Evolutionary conservation across 2,113 vertebrate genomes (phyloP), one percentile per base, ranked within the genome.

Genomic region (Syngnathus typhle): DNA sequence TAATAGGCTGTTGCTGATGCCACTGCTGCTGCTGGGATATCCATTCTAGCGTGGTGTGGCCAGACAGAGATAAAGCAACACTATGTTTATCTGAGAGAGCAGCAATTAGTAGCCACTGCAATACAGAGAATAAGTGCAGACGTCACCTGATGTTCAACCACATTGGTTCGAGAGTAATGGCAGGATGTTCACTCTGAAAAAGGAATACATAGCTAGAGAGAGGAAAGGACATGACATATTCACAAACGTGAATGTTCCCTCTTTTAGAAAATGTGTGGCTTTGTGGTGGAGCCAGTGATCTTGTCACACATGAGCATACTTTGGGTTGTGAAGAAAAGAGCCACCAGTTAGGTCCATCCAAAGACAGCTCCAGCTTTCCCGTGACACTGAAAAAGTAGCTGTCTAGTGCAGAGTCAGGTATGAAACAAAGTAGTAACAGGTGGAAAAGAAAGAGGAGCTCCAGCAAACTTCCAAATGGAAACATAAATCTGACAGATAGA

Each of bases 101-200:
- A 69, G 84, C 82, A 88, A 88, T 89, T 88, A 89, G 65, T 71
- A 71, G 65, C 59, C 4, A 12, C 68, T 69, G 71, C 72, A 84
- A 76, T 32, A 75, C 74, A 64, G 73, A 78, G 67, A 71, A 44
- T 67, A 80, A 85, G 77, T 71, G 77, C 63, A 49, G 7, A 79
- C 67, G 61, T 85, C 81, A 85, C 80, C 82, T 39, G 37, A 68
- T 47, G 84, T 85, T 86, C 80, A 76, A 71, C 65, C 64, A 70
- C 70, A 69, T 43, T 71, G 72, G 68, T 55, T 80, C 37, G 55
- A 43, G 44, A 71, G 62, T 6, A 59, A 85, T 58, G 67, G 73
- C 67, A 58, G 69, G 55, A 67, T 60, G 74, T 47, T 32, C 41
- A 47, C 32, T 63, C 11, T 54, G 69, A 77, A 21, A 13, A 66